These are phyloP conservation scores for Trichogramma dendrolimi DNA, from an alignment of 2,888 invertebrate genomes.

Conservation along the genomic window DNA sequence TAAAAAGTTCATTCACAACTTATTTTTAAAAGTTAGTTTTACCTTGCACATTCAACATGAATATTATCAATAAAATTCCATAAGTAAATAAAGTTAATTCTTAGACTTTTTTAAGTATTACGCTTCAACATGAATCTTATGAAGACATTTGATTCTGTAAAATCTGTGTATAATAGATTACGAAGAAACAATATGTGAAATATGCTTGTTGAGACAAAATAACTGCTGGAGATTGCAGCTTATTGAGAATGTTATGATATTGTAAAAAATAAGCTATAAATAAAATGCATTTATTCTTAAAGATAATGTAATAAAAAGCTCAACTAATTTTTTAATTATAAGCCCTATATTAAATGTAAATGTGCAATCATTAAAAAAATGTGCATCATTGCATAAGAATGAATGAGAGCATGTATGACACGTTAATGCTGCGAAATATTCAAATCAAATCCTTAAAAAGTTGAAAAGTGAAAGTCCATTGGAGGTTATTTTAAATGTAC, in stretches of 20 bases:
- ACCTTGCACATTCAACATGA: conserved; percentile 24
- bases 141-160: conserved; percentile 7
- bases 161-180: background rate
- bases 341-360: too few species aligned
- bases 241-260: conserved; percentile 19
- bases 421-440: too few species aligned
- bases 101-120: conserved; percentile 20
- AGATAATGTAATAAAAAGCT: conserved; percentile 7
- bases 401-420: too few species aligned
- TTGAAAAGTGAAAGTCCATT: too few species aligned
- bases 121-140: conserved; percentile 14
- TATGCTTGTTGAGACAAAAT: too few species aligned
- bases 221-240: conserved; percentile 11
- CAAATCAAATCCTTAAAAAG: too few species aligned
- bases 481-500: too few species aligned
- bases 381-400: too few species aligned
- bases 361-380: too few species aligned
- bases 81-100: conserved; percentile 18
- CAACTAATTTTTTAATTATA: too few species aligned
- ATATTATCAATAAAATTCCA: conserved; percentile 17
- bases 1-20: conserved; percentile 12
- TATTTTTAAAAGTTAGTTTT: conserved; percentile 14
- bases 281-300: conserved; percentile 29
- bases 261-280: conserved; percentile 24
- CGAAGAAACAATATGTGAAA: background rate